These are phyloP conservation scores for Elmis aenea DNA, from an alignment of 2,888 invertebrate genomes.

Conservation along the genomic window DNA sequence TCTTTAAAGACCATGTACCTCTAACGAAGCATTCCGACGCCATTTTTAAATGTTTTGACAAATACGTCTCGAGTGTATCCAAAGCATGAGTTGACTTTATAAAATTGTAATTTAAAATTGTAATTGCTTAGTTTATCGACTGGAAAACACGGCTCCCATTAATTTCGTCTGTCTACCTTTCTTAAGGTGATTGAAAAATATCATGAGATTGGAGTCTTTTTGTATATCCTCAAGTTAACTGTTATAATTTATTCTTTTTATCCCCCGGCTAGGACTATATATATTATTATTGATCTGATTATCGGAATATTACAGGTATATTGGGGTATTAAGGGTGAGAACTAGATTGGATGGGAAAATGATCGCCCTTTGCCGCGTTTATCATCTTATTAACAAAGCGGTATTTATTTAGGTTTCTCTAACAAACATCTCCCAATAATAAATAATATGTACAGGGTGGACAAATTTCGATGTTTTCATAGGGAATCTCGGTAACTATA, in stretches of 20 bases:
- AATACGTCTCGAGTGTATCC: slow-evolving; percentile 10
- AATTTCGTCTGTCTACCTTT: slow-evolving; percentile 1
- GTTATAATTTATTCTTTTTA: slow-evolving; percentile 4
- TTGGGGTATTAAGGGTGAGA: not conserved
- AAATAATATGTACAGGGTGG: too few species aligned
- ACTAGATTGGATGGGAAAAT: too few species aligned
- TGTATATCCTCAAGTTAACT: not conserved
- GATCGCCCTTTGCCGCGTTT: too few species aligned
- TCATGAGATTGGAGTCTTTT: not conserved
- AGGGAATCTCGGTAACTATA: too few species aligned
- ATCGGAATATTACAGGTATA: not conserved
- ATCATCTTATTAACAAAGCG: too few species aligned
- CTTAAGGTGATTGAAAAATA: not conserved
- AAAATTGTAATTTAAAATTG: slow-evolving; percentile 6
- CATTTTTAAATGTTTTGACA: slow-evolving; percentile 11
- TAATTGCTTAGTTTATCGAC: slow-evolving; percentile 3
- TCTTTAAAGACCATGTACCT: slow-evolving; percentile 8
- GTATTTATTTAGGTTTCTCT: too few species aligned
- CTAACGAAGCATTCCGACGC: slow-evolving; percentile 6
- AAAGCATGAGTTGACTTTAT: slow-evolving; percentile 1
- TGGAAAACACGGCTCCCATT: slow-evolving; percentile 2
- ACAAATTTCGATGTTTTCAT: too few species aligned
- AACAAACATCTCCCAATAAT: too few species aligned
- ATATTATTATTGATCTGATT: not conserved
- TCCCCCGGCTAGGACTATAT: slow-evolving; percentile 2